Conservation (phyloP, 2,888 invertebrate species). For the Pardosa pseudoannulata region DNA sequence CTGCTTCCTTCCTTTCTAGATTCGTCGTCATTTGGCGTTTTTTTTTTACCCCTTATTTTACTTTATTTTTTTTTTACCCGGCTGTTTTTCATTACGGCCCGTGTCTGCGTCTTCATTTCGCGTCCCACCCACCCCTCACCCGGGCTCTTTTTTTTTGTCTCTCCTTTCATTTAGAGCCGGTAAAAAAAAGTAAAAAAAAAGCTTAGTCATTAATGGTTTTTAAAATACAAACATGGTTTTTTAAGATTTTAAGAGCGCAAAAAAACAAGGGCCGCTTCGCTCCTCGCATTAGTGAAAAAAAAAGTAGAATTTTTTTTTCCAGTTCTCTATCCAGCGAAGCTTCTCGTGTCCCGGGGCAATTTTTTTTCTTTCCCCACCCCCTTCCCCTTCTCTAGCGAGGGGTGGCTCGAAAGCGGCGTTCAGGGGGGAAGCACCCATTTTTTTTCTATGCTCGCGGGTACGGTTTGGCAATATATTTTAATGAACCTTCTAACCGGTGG, state of each 20-base stretch:
- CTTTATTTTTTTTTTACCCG: slow-evolving; percentile 45
- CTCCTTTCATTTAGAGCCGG: slow-evolving; percentile 68
- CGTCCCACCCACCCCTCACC: slow-evolving; percentile 40
- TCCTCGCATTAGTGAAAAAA: slow-evolving; percentile 59
- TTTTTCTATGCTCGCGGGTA: slow-evolving; percentile 69
- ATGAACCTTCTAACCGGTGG: slow-evolving; percentile 72
- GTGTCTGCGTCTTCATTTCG: slow-evolving; percentile 69
- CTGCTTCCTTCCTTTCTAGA: slow-evolving; percentile 35
- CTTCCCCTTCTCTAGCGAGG: slow-evolving; percentile 9
- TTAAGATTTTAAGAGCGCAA: slow-evolving; percentile 71
- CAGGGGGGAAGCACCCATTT: slow-evolving; percentile 40
- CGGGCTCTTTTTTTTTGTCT: slow-evolving; percentile 59
- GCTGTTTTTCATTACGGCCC: slow-evolving; percentile 70
- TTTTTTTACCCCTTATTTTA: slow-evolving; percentile 36
- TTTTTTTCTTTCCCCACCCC: slow-evolving; percentile 29
- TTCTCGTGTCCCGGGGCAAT: slow-evolving; percentile 65
- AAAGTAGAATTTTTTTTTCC: slow-evolving; percentile 51
- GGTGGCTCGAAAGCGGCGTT: slow-evolving; percentile 62
- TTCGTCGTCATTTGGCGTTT: slow-evolving; percentile 62
- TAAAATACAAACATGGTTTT: slow-evolving; percentile 73
- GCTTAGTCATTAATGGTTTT: slow-evolving; percentile 73
- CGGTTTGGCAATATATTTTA: slow-evolving; percentile 72
- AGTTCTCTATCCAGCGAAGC: slow-evolving; percentile 66
- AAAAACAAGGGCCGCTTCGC: slow-evolving; percentile 71
- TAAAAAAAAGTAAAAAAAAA: slow-evolving; percentile 60